Evolutionary conservation across 2,888 invertebrate species (phyloP), one percentile per base, ranked within the genome.

Genomic region (Phasia obesa): DNA sequence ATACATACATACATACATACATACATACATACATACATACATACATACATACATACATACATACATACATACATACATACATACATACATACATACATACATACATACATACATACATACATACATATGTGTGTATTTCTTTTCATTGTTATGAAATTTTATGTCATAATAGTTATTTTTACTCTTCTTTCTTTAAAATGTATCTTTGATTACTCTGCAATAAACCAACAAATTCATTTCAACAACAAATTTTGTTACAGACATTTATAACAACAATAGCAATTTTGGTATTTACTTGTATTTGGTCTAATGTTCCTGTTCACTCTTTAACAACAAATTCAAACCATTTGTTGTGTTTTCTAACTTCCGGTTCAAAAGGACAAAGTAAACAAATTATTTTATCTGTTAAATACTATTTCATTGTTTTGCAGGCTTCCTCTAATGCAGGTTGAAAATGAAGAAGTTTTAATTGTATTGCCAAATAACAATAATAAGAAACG

Each of bases 361-460:
- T 44, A 19, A 47, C 38, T 57, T 65, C 55, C 47, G 38, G 47
- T 62, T 7, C 47, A 53, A 49, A 70, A 49, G n/a, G 13, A 65
- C 25, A 65, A 69, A 74, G 25, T 64, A 55, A 69, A 80, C 69
- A 80, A 80, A 80, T 74, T 74, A 80, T 62, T 74, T 80, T 74
- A 80, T 80, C 74, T 74, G 60, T 27, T 74, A 64, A 80, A 80
- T 74, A 62, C 15, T 38, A 62, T 62, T 80, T 69, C 62, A 80
- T 80, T 80, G 73, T 69, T 80, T 44, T 59, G 0, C 13, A 23
- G 27, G n/a, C 4, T 51, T 15, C 47, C 9, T 4, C 19, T 7
- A 74, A 4, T 62, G 4, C 3, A 27, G 6, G 27, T 27, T 27
- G 3, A 27, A 5, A 27, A 27, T 27, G 4, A 27, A 27, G 6